Percentiles rank a stretch among this genome's conserved stretches.
Evolutionary conservation across 37 sponge, comb jelly and placozoan species (phyloP).

Genomic region (Theonella swinhoei): DNA sequence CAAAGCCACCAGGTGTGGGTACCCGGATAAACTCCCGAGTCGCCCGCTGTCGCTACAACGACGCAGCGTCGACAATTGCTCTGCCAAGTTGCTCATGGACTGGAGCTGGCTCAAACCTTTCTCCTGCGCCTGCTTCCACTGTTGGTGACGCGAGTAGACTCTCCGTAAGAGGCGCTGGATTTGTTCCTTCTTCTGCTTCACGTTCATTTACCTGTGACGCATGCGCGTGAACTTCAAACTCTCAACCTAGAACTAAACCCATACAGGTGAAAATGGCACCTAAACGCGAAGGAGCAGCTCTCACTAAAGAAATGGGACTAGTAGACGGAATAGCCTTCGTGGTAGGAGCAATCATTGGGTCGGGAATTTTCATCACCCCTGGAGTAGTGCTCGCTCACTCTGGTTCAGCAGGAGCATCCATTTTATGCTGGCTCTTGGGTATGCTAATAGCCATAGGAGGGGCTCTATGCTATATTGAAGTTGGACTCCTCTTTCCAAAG

Average conservation of each 20-base stretch:
- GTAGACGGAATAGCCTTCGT: conserved; percentile 20
- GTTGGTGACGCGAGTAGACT: not conserved
- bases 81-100: conserved; percentile 48
- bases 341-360: conserved; percentile 68
- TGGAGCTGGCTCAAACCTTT: conserved; percentile 21
- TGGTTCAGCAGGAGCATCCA: conserved; percentile 46
- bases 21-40: conserved; percentile 46
- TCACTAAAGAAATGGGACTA: conserved; percentile 22
- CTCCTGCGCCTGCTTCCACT: conserved; percentile 26
- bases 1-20: conserved; percentile 8
- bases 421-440: conserved; percentile 59
- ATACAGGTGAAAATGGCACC: conserved; percentile 17
- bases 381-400: conserved; percentile 24
- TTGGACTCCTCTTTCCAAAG: conserved; percentile 49
- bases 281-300: not conserved
- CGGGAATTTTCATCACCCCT: conserved; percentile 83
- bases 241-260: conserved; percentile 46
- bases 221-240: too few species aligned
- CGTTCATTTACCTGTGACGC: not conserved
- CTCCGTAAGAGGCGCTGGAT: not conserved
- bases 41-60: not conserved
- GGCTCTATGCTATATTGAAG: conserved; percentile 61
- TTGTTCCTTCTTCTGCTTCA: not conserved
- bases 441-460: conserved; percentile 60
- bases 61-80: conserved; percentile 41